Base-by-base conservation (phyloP, 35 echinoderm and acorn worm genomes). In the Heliocidaris tuberculata region DNA sequence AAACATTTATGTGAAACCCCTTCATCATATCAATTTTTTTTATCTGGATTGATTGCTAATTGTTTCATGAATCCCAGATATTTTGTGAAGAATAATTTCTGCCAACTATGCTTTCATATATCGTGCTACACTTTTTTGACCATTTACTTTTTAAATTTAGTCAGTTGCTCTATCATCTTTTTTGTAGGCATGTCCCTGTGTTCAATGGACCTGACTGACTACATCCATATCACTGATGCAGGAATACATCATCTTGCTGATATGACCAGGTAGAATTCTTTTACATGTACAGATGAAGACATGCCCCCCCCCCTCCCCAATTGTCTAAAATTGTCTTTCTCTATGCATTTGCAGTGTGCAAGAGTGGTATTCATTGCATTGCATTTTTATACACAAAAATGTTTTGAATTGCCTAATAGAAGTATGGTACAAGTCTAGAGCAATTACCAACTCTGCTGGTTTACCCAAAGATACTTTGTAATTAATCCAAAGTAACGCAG, bases 141-240 rank as follows among this genome's bases (percentile, higher is more conserved):
- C 7, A n/a, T 27, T 24, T 78, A 24, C 0, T 78, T 78, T n/a
- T 78, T n/a, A n/a, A 78, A 78, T 78, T 2, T 21, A 78, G 65
- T 78, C 65, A 70, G 17, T 78, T 78, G 65, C 27, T n/a, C 27
- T 78, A 24, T 27, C 21, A 27, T 78, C 65, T 78, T 21, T 42
- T 16, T 61, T 95, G 31, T 78, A 98, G 97, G 94, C 21, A 97
- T 98, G 96, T 94, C 96, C 15, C 60, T 98, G 32, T 48, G 85
- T 31, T 52, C 85, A 27, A 87, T 98, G 21, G 96, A 97, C 93
- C 86, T 98, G 60, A 96, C 96, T 49, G 96, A 98, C 87, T 97
- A 97, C 70, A 98, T 97, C 16, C 91, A 98, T 61, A 95, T 98
- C 24, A 98, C 97, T 50, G 96, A 98, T 92, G 90, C 94, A 59